Percentiles rank a stretch among this genome's conserved stretches.
These are phyloP conservation scores for Chloroclystis v-ata DNA, from an alignment of 2,888 invertebrate species.

Conservation along the genomic window DNA sequence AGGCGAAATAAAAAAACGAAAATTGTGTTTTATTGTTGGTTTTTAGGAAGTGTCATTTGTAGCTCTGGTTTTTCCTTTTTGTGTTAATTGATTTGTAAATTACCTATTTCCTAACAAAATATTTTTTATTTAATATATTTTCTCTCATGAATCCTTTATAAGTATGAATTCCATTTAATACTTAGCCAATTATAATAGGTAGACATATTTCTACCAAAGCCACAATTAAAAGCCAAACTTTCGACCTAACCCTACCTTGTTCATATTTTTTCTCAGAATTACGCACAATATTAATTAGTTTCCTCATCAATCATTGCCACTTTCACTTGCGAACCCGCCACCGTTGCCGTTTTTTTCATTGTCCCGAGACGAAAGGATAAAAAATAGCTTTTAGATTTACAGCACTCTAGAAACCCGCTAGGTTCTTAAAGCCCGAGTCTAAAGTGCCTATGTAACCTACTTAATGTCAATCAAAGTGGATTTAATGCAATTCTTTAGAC, in stretches of 20 bases:
- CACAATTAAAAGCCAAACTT: neutral
- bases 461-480: neutral
- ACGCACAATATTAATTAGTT: constrained; percentile 66
- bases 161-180: no score
- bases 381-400: constrained; percentile 19
- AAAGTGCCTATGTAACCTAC: neutral
- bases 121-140: no score
- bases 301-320: constrained; percentile 65
- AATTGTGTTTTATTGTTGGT: constrained; percentile 4
- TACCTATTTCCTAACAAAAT: no score
- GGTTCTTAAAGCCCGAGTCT: neutral
- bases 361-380: constrained; percentile 48
- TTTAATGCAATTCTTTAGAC: neutral
- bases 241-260: constrained; percentile 31
- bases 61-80: neutral
- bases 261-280: constrained; percentile 51
- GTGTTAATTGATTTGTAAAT: no score
- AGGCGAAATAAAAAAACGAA: constrained; percentile 13
- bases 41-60: neutral
- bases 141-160: no score
- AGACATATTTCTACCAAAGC: neutral
- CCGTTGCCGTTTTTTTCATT: constrained; percentile 64
- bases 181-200: no score
- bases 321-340: constrained; percentile 54
- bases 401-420: neutral